Base-by-base conservation (phyloP, 2,888 invertebrate species). In the Teleiodes luculella region DNA sequence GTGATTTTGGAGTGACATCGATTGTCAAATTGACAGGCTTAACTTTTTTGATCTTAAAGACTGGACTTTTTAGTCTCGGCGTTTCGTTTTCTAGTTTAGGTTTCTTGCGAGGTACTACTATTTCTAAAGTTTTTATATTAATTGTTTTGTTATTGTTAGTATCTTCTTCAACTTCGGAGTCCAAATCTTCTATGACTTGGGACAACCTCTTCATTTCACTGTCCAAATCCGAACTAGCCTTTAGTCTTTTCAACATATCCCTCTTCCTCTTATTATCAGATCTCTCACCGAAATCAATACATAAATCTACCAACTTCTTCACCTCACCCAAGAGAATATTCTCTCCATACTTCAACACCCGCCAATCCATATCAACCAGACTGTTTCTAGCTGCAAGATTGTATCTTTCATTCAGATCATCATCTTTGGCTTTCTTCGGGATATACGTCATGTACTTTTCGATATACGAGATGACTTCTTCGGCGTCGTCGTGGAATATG, bases 321-420 rank as follows among this genome's bases (percentile, higher is more conserved):
- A 86, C 64, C 64, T 90, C 90, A 1, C 86, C 86, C n/a, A 87
- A 59, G 1, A 89, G 74, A 47, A 90, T 87, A 60, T 83, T 89
- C 53, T 90, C 89, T 0, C 89, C 90, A 47, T 90, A 90, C 54
- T 88, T 90, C 0, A 90, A 65, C 0, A 90, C 87, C 7, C 89
- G 73, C 83, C 88, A 90, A 57, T 90, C 85, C 89, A 90, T 90
- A 63, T 89, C 83, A 0, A 85, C 63, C 0, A 88, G 59, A 48
- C 86, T 87, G 43, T 88, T 86, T 46, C 72, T 83, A 3, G 86
- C 79, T 0, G 85, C 84, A 10, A 80, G 52, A 60, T 88, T 87
- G 53, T 89, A 88, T 52, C 79, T 73, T 5, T 79, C 79, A 49
- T 88, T 88, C 0, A 83, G 58, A 45, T 80, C 78, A 47, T 83